Percentiles rank a stretch among this genome's conserved stretches.
These are phyloP conservation scores for Marcusenius ussheri DNA, from an alignment of 2,113 vertebrate genomes.

Conservation along the genomic window DNA sequence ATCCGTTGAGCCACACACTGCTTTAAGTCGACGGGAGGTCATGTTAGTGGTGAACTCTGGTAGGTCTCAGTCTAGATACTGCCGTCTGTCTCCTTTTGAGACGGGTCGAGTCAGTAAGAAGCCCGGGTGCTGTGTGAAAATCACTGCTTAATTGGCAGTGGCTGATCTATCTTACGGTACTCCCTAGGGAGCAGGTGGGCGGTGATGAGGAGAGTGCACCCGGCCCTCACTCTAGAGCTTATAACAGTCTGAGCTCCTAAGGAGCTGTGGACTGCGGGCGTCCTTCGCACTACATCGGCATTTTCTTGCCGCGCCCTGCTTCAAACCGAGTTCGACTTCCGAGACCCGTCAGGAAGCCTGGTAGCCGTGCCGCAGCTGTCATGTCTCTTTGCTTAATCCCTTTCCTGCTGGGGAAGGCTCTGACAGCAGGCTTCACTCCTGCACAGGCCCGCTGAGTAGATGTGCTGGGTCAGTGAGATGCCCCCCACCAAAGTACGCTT, in stretches of 20 bases:
- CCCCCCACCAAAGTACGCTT: neutral
- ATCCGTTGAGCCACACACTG: neutral
- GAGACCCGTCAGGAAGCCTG: neutral
- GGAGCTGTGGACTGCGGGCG: neutral
- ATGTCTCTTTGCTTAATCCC: neutral
- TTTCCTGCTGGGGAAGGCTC: neutral
- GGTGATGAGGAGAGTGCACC: neutral
- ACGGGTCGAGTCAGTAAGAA: neutral
- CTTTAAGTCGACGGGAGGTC: neutral
- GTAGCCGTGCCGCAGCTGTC: neutral
- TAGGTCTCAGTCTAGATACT: neutral
- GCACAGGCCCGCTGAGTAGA: neutral
- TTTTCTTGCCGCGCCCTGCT: neutral
- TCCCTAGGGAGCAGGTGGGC: neutral
- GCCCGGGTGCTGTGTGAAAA: neutral
- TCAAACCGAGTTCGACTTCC: neutral
- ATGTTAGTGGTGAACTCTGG: neutral
- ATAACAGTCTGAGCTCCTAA: constrained; percentile 20
- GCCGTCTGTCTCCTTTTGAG: neutral
- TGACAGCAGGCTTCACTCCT: neutral
- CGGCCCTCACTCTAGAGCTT: constrained; percentile 24
- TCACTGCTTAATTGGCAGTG: neutral
- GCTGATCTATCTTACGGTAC: neutral
- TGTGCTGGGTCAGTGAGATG: neutral
- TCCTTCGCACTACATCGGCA: no score